Base-by-base conservation (phyloP, 2,888 invertebrate genomes). In the Chorisops tibialis region DNA sequence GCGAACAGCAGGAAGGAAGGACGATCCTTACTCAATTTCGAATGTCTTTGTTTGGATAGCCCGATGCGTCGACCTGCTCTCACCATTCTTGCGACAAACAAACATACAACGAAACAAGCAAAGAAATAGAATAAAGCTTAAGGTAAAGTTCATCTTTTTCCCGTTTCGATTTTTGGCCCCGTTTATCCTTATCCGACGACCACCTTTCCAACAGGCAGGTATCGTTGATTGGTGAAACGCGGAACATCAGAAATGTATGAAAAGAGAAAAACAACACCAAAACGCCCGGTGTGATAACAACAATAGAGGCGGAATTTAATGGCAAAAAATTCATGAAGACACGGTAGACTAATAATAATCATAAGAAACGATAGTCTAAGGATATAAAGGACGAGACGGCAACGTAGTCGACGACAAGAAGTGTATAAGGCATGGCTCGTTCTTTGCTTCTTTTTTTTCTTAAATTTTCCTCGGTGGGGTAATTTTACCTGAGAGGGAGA, bases 301-400 rank as follows among this genome's bases (percentile, higher is more conserved):
- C 51, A 39, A 19, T 52, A n/a, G 38, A 39, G 51, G 39, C 51
- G 51, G 38, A 38, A 52, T 52, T 19, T 39, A 18, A 9, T 7
- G n/a, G 6, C 38, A 19, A 52, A 52, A 52, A 52, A 52, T 56
- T 56, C 30, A 56, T 56, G 43, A 56, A 45, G 30, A 24, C 45
- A 43, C 43, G 30, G 18, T 30, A 16, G 43, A 22, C 11, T 45
- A 30, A 45, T 56, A 38, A 38, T 52, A 56, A 56, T 56, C 43
- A 56, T 45, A 56, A 30, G 43, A 45, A 56, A 43, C 56, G 56
- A 56, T 45, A 43, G 45, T 56, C 45, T 43, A 24, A 56, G 56
- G 45, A 45, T 16, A 56, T 35, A 43, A 43, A 45, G 45, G 56
- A 56, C 56, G 18, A 12, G 39, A 56, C 43, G 11, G 45, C n/a